phyloP scores from a whole-genome alignment of 2,888 invertebrate species.

The Bursaphelenchus okinawaensis region DNA sequence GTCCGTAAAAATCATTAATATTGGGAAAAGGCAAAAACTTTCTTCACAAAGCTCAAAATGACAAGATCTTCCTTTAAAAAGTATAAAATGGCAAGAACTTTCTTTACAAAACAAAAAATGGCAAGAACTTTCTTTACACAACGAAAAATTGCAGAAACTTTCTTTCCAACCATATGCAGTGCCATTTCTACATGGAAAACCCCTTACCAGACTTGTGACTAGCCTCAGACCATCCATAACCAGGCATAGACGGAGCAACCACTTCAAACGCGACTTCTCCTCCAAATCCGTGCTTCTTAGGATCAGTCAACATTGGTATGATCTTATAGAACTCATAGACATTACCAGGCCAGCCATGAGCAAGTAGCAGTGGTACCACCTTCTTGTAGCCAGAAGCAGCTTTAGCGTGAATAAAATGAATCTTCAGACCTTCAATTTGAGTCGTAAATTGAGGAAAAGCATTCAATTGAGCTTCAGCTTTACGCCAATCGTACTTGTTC shows the following conservation, averaged over 20 bases:
- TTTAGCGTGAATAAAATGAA: slow-evolving; percentile 73
- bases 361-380: slow-evolving; percentile 68
- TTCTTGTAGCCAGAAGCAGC: slow-evolving; percentile 60
- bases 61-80: too few species aligned
- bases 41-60: not conserved
- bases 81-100: too few species aligned
- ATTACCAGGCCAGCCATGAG: slow-evolving; percentile 75
- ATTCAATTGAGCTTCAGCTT: slow-evolving; percentile 70
- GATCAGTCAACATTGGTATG: slow-evolving; percentile 62
- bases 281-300: slow-evolving; percentile 55
- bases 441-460: slow-evolving; percentile 72
- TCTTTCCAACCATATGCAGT: too few species aligned
- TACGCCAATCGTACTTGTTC: slow-evolving; percentile 70
- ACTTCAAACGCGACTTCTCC: slow-evolving; percentile 58
- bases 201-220: slow-evolving; percentile 67
- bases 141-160: too few species aligned
- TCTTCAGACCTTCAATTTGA: slow-evolving; percentile 67
- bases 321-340: slow-evolving; percentile 59
- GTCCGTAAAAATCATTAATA: too few species aligned
- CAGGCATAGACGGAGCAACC: slow-evolving; percentile 63
- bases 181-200: too few species aligned
- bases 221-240: slow-evolving; percentile 63
- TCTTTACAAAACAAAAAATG: too few species aligned
- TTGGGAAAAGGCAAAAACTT: not conserved
- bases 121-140: too few species aligned